Base-by-base conservation (phyloP, 2,797 vertebrate species). In the Eutrigla gurnardus region DNA sequence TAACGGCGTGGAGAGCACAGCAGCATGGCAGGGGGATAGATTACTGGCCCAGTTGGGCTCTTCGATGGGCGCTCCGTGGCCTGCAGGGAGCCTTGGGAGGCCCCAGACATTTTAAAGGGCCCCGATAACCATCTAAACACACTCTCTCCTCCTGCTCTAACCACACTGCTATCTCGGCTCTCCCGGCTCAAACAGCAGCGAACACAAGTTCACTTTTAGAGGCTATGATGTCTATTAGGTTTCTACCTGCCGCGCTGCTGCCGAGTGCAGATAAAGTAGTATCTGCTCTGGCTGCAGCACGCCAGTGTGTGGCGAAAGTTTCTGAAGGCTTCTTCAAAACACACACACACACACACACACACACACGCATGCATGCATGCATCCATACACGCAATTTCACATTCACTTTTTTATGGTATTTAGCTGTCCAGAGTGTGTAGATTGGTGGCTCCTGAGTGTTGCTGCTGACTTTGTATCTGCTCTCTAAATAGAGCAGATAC, bases 1-100 rank as follows among this genome's bases (percentile, higher is more conserved):
- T 94, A 94, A 89, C 86, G 75, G 90, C 80, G 75, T 90, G 85
- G 92, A 89, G 93, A 94, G 92, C 89, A 89, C 86, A 90, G 90
- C 89, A 77, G 89, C 88, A 86, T 89, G 85, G 90, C 88, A 86
- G 86, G 85, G 88, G 89, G 91, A 93, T 89, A 93, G 94, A 95
- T 94, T 94, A 94, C 88, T 81, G 86, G 84, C 91, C 88, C 88
- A 82, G 89, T 85, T 80, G 88, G 92, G 81, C 83, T 90, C 84
- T 87, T 91, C 86, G 83, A 86, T 84, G 87, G 90, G 85, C 46
- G 79, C 89, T 91, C 82, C 3, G 67, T 40, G 50, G 86, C 75
- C 89, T 79, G 80, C 82, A 70, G 89, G 85, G 88, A 88, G 87
- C 84, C 84, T 80, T 73, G 75, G 89, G 88, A 92, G 90, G 87